Evolutionary conservation across 1,140 invertebrate species (phyloP).

Genomic region (Stenopsyche tienmushanensis): DNA sequence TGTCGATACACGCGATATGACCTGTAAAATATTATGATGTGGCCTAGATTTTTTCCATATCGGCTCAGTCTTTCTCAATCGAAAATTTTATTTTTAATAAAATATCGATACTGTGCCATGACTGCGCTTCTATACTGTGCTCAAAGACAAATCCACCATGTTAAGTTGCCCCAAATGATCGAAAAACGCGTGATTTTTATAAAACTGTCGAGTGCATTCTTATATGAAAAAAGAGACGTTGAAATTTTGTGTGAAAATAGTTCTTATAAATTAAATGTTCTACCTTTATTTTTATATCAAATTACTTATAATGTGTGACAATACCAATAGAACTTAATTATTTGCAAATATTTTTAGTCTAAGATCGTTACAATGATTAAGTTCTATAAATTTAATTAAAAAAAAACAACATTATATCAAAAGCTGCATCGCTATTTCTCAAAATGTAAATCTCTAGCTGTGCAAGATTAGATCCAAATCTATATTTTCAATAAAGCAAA

Average conservation of each 20-base stretch:
- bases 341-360: slow-evolving; percentile 30
- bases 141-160: too few relatives aligned
- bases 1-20: too few relatives aligned
- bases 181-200: slow-evolving; percentile 8
- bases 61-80: too few relatives aligned
- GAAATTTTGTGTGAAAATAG: slow-evolving; percentile 35
- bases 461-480: too few relatives aligned
- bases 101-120: too few relatives aligned
- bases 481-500: too few relatives aligned
- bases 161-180: too few relatives aligned
- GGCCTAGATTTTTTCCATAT: too few relatives aligned
- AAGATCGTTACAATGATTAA: slow-evolving; percentile 20
- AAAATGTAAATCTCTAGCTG: too few relatives aligned
- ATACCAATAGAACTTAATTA: slow-evolving; percentile 36
- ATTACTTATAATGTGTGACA: slow-evolving; percentile 41
- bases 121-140: too few relatives aligned
- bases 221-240: neutral
- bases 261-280: slow-evolving; percentile 37
- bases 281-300: slow-evolving; percentile 42
- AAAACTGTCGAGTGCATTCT: neutral
- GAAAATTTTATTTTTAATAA: too few relatives aligned
- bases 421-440: neutral
- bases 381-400: slow-evolving; percentile 15
- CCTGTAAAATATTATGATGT: too few relatives aligned
- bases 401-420: neutral